These are phyloP conservation scores for Crotalus helleri DNA, from an alignment of 2,113 vertebrate genomes.

Conservation along the genomic window DNA sequence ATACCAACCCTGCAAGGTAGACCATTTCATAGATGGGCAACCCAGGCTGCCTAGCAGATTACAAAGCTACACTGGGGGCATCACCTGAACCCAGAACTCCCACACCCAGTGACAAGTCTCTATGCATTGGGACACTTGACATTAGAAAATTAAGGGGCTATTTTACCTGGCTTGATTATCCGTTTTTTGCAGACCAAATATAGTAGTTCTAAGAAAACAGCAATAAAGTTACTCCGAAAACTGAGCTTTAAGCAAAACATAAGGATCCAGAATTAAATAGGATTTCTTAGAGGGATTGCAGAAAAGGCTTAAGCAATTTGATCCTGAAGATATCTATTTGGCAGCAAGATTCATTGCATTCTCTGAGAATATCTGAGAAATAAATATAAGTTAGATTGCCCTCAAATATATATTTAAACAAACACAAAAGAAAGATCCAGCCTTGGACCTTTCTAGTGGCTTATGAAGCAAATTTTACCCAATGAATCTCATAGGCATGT, in stretches of 20 bases:
- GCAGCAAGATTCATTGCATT: background rate
- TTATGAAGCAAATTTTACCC: background rate
- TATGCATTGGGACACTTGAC: background rate
- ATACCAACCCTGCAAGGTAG: slow-evolving; percentile 2
- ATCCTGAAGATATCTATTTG: background rate
- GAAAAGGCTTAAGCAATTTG: background rate
- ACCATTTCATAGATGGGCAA: background rate
- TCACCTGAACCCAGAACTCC: background rate
- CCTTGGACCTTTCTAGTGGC: no score
- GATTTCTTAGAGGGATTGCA: background rate
- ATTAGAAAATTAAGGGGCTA: background rate
- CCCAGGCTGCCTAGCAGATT: background rate
- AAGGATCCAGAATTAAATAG: background rate
- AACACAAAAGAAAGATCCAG: background rate
- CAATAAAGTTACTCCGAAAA: background rate
- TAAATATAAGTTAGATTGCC: background rate
- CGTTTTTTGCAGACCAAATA: background rate
- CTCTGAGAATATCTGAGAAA: background rate
- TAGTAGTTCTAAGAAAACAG: background rate
- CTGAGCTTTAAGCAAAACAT: background rate
- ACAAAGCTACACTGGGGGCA: background rate
- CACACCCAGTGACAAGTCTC: background rate
- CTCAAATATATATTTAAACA: background rate
- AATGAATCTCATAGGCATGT: background rate
- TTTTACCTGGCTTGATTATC: background rate